Evolutionary conservation across 2,888 invertebrate species (phyloP).

Genomic region (Epirrhoe alternata): DNA sequence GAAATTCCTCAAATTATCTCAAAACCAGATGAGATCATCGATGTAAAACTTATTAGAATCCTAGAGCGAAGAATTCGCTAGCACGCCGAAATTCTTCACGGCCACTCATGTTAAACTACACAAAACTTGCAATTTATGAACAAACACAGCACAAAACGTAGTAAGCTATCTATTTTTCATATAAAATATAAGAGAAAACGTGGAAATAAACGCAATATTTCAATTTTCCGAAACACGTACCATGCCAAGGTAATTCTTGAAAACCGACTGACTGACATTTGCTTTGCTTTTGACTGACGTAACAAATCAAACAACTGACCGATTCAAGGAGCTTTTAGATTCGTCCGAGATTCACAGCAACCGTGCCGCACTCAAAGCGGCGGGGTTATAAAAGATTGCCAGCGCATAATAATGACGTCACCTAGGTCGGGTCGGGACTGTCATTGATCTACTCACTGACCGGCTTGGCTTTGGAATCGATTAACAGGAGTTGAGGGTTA

Average conservation of each 20-base stretch:
- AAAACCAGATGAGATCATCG: slow-evolving; percentile 61
- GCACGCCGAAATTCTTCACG: slow-evolving; percentile 13
- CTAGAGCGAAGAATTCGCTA: slow-evolving; percentile 24
- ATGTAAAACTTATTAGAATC: slow-evolving; percentile 31
- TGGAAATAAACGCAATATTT: slow-evolving; percentile 37
- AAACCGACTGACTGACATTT: slow-evolving; percentile 43
- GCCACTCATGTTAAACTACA: not conserved
- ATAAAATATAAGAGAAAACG: not conserved
- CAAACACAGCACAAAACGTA: slow-evolving; percentile 58
- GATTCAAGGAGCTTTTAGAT: slow-evolving; percentile 38
- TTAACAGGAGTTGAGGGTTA: too few relatives aligned
- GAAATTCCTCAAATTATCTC: slow-evolving; percentile 42
- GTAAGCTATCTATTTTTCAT: slow-evolving; percentile 6
- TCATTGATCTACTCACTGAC: slow-evolving; percentile 6
- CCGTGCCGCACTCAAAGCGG: slow-evolving; percentile 50
- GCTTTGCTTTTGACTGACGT: slow-evolving; percentile 27
- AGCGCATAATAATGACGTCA: slow-evolving; percentile 72
- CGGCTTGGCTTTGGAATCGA: too few relatives aligned
- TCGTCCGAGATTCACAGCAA: slow-evolving; percentile 7
- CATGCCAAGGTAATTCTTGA: slow-evolving; percentile 60
- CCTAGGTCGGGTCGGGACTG: slow-evolving; percentile 25
- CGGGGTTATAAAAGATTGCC: slow-evolving; percentile 64
- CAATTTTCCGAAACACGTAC: slow-evolving; percentile 48
- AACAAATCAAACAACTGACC: slow-evolving; percentile 11
- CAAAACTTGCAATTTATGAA: slow-evolving; percentile 8